These are phyloP conservation scores for Lepus europaeus DNA, from an alignment of 2,113 vertebrate genomes.

Conservation along the genomic window DNA sequence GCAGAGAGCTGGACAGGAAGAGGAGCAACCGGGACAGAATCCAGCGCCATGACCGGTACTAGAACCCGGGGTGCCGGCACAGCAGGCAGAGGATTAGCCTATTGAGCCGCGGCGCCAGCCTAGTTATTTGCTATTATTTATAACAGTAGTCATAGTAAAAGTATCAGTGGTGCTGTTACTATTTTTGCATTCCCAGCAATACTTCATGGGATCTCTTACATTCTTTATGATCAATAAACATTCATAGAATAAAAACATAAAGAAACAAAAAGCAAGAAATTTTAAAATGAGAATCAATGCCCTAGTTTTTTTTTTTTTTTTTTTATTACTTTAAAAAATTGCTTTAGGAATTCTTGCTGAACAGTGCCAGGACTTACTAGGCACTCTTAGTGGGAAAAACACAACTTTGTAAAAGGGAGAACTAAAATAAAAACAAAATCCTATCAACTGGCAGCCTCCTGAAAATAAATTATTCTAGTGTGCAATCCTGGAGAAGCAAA, in stretches of 20 bases:
- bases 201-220: not conserved
- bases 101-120: too few species aligned
- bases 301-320: not conserved
- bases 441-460: not conserved
- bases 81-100: too few species aligned
- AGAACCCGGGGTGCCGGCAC: too few species aligned
- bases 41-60: too few species aligned
- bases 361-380: not conserved
- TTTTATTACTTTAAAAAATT: not conserved
- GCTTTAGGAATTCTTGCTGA: conserved; percentile 19
- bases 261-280: not conserved
- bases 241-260: conserved; percentile 29
- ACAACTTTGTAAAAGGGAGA: not conserved
- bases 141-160: not conserved
- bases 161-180: too few species aligned
- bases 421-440: not conserved
- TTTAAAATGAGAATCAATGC: conserved; percentile 43
- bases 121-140: not conserved
- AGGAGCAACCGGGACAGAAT: too few species aligned
- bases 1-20: too few species aligned
- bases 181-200: not conserved
- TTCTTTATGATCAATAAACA: not conserved
- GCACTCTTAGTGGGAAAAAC: not conserved
- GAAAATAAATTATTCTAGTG: not conserved
- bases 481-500: not conserved